Evolutionary conservation across 1,140 invertebrate genomes (phyloP), one percentile per base, ranked within the genome.

Genomic region (Zaprionus lachaisei): DNA sequence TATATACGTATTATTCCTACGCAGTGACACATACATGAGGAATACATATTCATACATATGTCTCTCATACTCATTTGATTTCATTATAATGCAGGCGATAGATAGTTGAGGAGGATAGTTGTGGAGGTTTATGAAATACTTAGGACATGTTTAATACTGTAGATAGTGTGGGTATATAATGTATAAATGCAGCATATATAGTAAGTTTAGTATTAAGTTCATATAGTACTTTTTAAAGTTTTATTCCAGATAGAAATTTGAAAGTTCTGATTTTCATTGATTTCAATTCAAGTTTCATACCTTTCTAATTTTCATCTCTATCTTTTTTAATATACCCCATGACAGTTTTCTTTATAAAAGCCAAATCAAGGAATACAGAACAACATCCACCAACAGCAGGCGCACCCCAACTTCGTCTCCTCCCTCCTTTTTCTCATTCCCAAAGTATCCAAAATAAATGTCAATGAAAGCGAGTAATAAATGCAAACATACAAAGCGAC

Each of bases 381-480:
- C 20, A 76, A 80, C 44, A 38, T 69, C 77, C 76, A 58, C 70
- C 67, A 72, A 58, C 65, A 64, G 14, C 47, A 37, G 44, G 12
- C 20, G 20, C 17, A 14, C 17, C 15, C 5, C 41, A 0, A 9
- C 38, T 24, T 4, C 37, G 14, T n/a, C 2, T n/a, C 24, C 4
- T 61, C 11, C 9, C 9, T 12, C 3, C 31, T n/a, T 1, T 37
- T 41, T 49, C 56, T 56, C 47, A 12, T 14, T 28, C 47, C 38
- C 24, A 41, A 54, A 69, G 72, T 74, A 70, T 51, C 79, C 56
- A 72, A 81, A 85, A 91, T 90, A 89, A 89, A 85, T 84, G 85
- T 72, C 85, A 90, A 82, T 90, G 85, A 89, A 90, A 90, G 79
- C 75, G 79, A 82, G 80, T 72, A 90, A 91, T 90, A 82, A 90